Conservation (phyloP, 1,140 invertebrate species). For the Acyrthosiphon pisum region DNA sequence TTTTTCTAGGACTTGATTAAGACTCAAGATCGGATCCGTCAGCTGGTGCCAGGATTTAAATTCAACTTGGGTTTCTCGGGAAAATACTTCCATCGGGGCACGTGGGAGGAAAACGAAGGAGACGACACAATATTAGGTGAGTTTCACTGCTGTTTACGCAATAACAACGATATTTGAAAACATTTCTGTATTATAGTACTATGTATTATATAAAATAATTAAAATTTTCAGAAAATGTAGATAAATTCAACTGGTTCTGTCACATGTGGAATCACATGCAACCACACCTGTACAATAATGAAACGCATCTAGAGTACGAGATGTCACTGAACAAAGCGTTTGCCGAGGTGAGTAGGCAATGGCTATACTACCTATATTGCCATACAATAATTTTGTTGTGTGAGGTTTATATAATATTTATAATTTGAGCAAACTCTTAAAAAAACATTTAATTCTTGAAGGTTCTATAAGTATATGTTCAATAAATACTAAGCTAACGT, state of each 20-base stretch:
- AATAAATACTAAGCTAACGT: not conserved
- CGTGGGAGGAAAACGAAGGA: constrained; percentile 88
- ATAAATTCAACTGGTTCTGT: constrained; percentile 87
- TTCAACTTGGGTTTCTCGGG: constrained; percentile 99
- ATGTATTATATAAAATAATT: not conserved
- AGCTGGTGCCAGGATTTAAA: constrained; percentile 81
- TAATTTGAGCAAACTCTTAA: not conserved
- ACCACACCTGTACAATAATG: constrained; percentile 91
- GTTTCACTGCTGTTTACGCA: constrained; percentile 35
- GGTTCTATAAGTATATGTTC: too few relatives aligned
- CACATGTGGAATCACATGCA: constrained; percentile 99
- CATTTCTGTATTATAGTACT: not conserved
- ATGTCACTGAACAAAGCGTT: constrained; percentile 94
- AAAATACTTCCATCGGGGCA: constrained; percentile 94
- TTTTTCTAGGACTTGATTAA: constrained; percentile 76
- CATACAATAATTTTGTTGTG: not conserved
- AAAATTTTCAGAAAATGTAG: constrained; percentile 59
- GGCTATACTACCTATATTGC: not conserved
- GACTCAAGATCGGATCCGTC: constrained; percentile 81
- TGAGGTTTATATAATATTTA: not conserved
- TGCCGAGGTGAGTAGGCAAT: constrained; percentile 72
- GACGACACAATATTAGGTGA: constrained; percentile 91
- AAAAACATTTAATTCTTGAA: not conserved
- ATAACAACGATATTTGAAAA: not conserved
- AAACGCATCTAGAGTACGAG: constrained; percentile 83